Percentiles rank a stretch among this genome's conserved stretches.
These are phyloP conservation scores for Sebastes trivittatus DNA, from an alignment of 2,797 vertebrate species.

Conservation along the genomic window DNA sequence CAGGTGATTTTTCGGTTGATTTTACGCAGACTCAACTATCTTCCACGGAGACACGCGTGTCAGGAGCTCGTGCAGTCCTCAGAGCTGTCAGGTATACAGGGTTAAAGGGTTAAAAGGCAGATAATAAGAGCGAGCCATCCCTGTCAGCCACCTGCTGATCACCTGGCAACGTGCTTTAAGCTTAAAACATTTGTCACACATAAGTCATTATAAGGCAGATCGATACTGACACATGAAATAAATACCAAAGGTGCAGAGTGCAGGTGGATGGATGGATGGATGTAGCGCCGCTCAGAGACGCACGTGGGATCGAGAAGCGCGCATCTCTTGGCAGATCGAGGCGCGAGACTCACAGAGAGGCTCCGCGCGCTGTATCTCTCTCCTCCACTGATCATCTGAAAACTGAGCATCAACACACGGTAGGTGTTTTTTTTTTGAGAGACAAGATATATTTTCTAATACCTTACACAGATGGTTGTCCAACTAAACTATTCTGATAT, in stretches of 20 bases:
- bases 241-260: neutral
- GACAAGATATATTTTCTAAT: neutral
- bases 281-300: neutral
- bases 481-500: too few species aligned
- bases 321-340: conserved; percentile 7
- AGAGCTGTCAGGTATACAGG: conserved; percentile 23
- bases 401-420: conserved; percentile 8
- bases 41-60: neutral
- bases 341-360: conserved; percentile 1
- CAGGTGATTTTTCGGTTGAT: neutral
- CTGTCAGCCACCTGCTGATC: conserved; percentile 12
- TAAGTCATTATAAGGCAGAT: neutral
- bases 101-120: neutral
- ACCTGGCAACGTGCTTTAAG: neutral
- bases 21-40: neutral
- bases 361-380: conserved; percentile 10
- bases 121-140: neutral
- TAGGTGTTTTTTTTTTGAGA: conserved; percentile 15
- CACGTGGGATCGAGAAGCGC: neutral
- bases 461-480: neutral
- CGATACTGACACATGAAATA: neutral
- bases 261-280: neutral
- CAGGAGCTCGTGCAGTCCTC: neutral
- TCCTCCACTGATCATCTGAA: neutral
- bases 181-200: neutral